Evolutionary conservation across 2,888 invertebrate species (phyloP), one percentile per base, ranked within the genome.

Genomic region (Melanostoma scalare): DNA sequence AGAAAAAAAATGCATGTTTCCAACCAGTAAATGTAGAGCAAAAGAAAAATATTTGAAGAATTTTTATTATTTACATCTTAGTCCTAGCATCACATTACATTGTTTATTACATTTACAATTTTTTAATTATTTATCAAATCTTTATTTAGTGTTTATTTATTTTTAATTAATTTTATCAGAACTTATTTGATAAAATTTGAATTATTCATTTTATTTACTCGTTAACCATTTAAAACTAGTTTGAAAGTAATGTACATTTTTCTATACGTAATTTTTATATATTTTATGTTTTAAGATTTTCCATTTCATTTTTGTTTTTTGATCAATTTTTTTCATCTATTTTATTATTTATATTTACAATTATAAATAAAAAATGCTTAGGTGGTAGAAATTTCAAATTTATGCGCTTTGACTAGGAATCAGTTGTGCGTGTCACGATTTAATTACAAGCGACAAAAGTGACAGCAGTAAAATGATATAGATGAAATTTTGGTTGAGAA

Each of bases 41-140:
- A 63, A 33, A 6, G 30, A 50, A 46, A 65, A 68, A 53, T 82
- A 69, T 73, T 82, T 82, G 82, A 82, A 82, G 82, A 78, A 77
- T 82, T 77, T 84, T 84, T 79, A 84, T 84, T 84, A 74, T 84
- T 31, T 84, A 84, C 84, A 84, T 61, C 84, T 84, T 84, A 84
- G 58, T 58, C 30, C 84, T 84, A 84, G 78, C 78, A 84, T 84
- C 84, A 84, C 84, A 84, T 84, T 84, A 84, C 78, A 84, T 75
- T 79, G 63, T 85, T 85, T 77, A 81, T 81, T 78, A 74, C 77
- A 75, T 78, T 69, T 53, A 82, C 69, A 77, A 63, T 63, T 42
- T 58, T 48, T 74, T 20, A 44, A 71, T 72, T 55, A 30, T 80
- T 82, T 75, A 79, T 78, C 71, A 85, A 78, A 82, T 77, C 78